Evolutionary conservation across 2,888 invertebrate genomes (phyloP).

Genomic region (Drosophila siamana): DNA sequence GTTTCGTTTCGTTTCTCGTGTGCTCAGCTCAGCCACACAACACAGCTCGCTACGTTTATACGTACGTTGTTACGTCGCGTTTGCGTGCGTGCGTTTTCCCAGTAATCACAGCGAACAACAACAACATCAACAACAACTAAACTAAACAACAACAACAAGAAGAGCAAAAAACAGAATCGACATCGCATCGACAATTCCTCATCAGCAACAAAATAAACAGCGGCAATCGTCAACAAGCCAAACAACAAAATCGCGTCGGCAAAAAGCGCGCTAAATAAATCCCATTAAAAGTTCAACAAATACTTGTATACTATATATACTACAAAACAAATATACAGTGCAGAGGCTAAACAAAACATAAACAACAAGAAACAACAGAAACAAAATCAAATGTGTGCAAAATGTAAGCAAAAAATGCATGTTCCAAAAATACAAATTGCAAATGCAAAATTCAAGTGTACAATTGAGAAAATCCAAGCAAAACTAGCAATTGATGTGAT

Average conservation of each 20-base stretch:
- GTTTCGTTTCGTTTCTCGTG: constrained; percentile 39
- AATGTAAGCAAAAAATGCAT: constrained; percentile 72
- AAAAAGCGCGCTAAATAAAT: constrained; percentile 64
- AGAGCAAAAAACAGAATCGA: constrained; percentile 23
- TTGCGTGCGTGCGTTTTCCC: constrained; percentile 40
- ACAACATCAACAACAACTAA: constrained; percentile 24
- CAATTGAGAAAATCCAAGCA: constrained; percentile 9
- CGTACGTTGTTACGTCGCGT: constrained; percentile 61
- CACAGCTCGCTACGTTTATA: constrained; percentile 46
- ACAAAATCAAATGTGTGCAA: constrained; percentile 65
- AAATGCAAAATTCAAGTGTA: constrained; percentile 18
- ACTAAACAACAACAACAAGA: constrained; percentile 23
- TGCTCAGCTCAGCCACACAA: constrained; percentile 10
- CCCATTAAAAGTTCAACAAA: constrained; percentile 7
- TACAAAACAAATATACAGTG: constrained; percentile 1
- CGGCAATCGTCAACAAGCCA: constrained; percentile 46
- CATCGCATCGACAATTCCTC: constrained; percentile 25
- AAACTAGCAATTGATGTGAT: constrained; percentile 50
- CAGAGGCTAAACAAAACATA: constrained; percentile 22
- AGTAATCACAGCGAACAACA: constrained; percentile 23
- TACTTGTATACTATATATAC: neutral
- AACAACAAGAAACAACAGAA: constrained; percentile 52
- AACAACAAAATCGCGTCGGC: constrained; percentile 65
- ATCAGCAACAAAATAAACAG: constrained; percentile 34
- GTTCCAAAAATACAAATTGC: too few species aligned